phyloP scores from a whole-genome alignment of 2,113 vertebrate species.

The Cynoglossus semilaevis region DNA sequence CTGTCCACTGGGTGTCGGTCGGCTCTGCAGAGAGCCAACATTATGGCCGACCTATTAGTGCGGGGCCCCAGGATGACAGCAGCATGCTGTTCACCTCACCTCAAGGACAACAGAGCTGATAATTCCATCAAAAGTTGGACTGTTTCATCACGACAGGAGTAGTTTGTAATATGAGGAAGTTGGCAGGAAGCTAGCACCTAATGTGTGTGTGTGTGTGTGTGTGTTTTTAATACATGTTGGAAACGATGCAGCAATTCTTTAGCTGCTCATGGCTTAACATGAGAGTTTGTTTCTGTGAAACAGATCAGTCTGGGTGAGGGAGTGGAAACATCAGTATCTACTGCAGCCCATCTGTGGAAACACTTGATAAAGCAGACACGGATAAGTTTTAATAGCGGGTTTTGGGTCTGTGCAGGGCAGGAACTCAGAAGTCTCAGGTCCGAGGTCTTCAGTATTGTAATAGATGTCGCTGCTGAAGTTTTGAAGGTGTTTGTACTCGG shows the following conservation, averaged over 20 bases:
- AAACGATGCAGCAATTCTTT: constrained; percentile 22
- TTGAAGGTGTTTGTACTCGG: too few species aligned
- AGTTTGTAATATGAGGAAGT: constrained; percentile 39
- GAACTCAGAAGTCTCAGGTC: too few species aligned
- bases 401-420: background rate
- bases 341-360: constrained; percentile 36
- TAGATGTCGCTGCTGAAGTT: too few species aligned
- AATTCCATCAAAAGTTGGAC: constrained; percentile 43
- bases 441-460: too few species aligned
- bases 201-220: background rate
- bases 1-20: constrained; percentile 35
- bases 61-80: constrained; percentile 39
- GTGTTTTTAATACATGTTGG: constrained; percentile 21
- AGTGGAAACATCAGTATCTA: constrained; percentile 9
- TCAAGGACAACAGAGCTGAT: constrained; percentile 63
- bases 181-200: constrained; percentile 21
- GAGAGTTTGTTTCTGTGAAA: constrained; percentile 22
- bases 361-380: constrained; percentile 3
- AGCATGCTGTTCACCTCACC: constrained; percentile 40
- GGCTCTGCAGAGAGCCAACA: constrained; percentile 46
- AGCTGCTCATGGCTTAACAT: constrained; percentile 23
- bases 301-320: constrained; percentile 16
- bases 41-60: constrained; percentile 55
- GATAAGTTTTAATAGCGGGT: constrained; percentile 3
- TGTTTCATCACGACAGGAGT: constrained; percentile 43